Evolutionary conservation across 2,888 invertebrate species (phyloP).

Genomic region (Watsonalla cultraria): DNA sequence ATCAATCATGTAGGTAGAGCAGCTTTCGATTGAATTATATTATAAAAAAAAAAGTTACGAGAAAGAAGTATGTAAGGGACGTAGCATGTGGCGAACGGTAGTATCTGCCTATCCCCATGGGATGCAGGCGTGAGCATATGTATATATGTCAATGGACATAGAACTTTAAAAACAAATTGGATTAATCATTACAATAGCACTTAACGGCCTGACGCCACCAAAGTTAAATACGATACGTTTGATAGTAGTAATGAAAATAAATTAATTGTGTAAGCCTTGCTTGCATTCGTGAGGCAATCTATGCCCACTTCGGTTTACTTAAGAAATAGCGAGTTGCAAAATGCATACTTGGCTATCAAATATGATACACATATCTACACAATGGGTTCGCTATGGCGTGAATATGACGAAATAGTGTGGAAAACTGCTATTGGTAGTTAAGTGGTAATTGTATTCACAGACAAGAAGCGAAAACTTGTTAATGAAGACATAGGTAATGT

Average conservation of each 20-base stretch:
- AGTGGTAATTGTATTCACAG: not conserved
- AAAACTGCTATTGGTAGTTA: slow-evolving; percentile 15
- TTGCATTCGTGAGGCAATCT: slow-evolving; percentile 8
- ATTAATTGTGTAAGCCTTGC: slow-evolving; percentile 4
- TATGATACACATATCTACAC: slow-evolving; percentile 26
- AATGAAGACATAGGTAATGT: no score
- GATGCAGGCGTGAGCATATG: no score
- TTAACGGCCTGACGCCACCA: not conserved
- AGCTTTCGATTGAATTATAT: no score
- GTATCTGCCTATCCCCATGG: no score
- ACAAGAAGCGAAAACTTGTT: not conserved
- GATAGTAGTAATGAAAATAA: slow-evolving; percentile 6
- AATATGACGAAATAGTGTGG: slow-evolving; percentile 4
- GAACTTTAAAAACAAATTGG: no score
- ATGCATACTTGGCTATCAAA: slow-evolving; percentile 16
- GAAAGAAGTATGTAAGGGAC: no score
- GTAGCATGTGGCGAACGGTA: no score
- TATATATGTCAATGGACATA: no score
- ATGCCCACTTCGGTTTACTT: slow-evolving; percentile 10
- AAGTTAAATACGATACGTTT: not conserved
- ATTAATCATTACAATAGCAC: no score
- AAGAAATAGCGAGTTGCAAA: slow-evolving; percentile 17
- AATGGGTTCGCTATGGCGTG: slow-evolving; percentile 26
- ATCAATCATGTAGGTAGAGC: no score
- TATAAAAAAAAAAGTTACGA: no score